A percentile compares a stretch with the other conserved stretches of the same genome.
These are phyloP conservation scores for Atta colombica DNA, from an alignment of 1,140 invertebrate genomes.

Conservation along the genomic window DNA sequence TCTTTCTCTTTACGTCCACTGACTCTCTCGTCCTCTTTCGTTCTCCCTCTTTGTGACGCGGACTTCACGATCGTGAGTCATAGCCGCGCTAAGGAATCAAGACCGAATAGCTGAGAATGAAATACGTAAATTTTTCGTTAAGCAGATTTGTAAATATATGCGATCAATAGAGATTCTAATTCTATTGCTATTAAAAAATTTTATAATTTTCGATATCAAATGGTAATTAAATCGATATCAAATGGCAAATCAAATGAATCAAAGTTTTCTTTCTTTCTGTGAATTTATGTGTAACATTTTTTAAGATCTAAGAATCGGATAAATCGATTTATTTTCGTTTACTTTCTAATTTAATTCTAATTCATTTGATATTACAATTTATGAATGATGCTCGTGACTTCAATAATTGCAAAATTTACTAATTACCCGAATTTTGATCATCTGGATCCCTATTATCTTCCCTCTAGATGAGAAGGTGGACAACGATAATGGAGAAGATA, in stretches of 20 bases:
- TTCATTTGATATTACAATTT: neutral
- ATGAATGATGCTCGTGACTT: neutral
- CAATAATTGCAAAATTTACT: neutral
- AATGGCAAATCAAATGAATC: neutral
- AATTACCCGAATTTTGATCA: neutral
- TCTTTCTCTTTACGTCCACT: slow-evolving; percentile 21
- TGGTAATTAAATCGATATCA: neutral
- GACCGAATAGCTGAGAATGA: slow-evolving; percentile 10
- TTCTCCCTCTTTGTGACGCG: slow-evolving; percentile 27
- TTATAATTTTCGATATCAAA: neutral
- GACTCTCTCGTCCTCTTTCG: slow-evolving; percentile 1
- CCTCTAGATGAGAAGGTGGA: slow-evolving; percentile 49
- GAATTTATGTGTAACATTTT: neutral
- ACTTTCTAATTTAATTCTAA: neutral
- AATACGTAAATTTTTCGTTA: neutral
- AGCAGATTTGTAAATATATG: neutral
- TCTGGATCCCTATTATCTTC: neutral
- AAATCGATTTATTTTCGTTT: neutral
- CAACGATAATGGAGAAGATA: slow-evolving; percentile 43
- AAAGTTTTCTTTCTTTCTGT: neutral
- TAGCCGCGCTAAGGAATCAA: slow-evolving; percentile 72
- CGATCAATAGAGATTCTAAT: neutral
- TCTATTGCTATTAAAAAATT: neutral
- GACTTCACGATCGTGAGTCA: slow-evolving; percentile 68
- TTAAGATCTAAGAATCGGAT: neutral